A percentile compares a stretch with the other conserved stretches of the same genome.
phyloP scores from a whole-genome alignment of 2,113 vertebrate species.

The Antechinus flavipes region DNA sequence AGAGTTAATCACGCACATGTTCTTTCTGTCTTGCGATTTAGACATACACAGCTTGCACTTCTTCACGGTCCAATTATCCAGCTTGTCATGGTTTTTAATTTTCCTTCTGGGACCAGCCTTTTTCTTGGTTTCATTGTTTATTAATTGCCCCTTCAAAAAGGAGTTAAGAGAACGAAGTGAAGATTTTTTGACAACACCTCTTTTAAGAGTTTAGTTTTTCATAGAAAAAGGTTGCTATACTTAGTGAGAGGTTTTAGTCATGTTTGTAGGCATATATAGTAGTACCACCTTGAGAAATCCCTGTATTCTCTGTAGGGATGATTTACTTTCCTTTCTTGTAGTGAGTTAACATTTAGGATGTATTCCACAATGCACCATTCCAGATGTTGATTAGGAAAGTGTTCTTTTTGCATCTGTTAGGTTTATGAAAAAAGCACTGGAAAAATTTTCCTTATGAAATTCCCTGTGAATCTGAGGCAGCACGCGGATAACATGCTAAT shows the following conservation, averaged over 20 bases:
- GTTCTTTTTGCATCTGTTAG: background rate
- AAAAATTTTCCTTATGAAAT: background rate
- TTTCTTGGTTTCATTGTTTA: constrained; percentile 53
- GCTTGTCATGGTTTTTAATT: constrained; percentile 22
- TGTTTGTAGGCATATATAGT: background rate
- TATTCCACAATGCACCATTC: too few species aligned
- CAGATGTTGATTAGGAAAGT: background rate
- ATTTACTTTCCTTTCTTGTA: background rate
- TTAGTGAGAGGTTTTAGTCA: background rate
- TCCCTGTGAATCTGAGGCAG: background rate
- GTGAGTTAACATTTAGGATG: background rate
- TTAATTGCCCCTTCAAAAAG: constrained; percentile 52
- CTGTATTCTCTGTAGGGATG: background rate
- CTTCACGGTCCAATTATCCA: background rate
- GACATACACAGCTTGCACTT: background rate
- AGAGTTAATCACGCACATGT: background rate
- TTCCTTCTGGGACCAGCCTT: constrained; percentile 63
- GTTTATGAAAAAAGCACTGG: background rate
- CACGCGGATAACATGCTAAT: background rate
- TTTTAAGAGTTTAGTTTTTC: too few species aligned
- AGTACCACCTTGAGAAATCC: background rate
- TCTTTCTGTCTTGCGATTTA: background rate
- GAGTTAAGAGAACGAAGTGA: constrained; percentile 29
- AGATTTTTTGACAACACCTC: background rate
- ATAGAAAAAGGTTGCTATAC: background rate